Evolutionary conservation across 92 coral and sea anemone genomes (phyloP), one percentile per base, ranked within the genome.

Genomic region (Metridium senile): DNA sequence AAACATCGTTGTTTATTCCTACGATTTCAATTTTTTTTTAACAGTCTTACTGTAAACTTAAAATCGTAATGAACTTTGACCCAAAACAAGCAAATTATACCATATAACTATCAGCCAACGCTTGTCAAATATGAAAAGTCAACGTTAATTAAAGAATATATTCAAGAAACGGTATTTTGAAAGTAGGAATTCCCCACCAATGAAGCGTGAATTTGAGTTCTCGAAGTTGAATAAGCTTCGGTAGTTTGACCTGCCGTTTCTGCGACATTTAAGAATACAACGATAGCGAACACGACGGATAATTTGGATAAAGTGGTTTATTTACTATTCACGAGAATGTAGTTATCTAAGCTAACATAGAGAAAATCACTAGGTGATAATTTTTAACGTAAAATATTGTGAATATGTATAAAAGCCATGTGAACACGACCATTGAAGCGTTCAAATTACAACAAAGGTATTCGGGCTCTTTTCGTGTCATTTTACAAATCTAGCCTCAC

Each of bases 341-440:
- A 22, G 66, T 59, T 6, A 16, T 26, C 66, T 59, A 59, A 59
- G 30, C 29, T 22, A 59, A 54, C 61, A 54, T 54, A 54, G 61
- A n/a, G 61, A n/a, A 10, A 54, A 9, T 54, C 61, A 4, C 9
- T n/a, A n/a, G n/a, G n/a, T n/a, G n/a, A n/a, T n/a, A n/a, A n/a
- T n/a, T n/a, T n/a, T n/a, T n/a, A n/a, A n/a, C n/a, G n/a, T n/a
- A n/a, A n/a, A n/a, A n/a, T n/a, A n/a, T n/a, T n/a, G n/a, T n/a
- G n/a, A n/a, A n/a, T n/a, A n/a, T n/a, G n/a, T n/a, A n/a, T n/a
- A n/a, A n/a, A n/a, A n/a, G n/a, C n/a, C n/a, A n/a, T n/a, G 23
- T 9, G 61, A 54, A 54, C 26, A 17, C 26, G n/a, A 17, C 23
- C 2, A 54, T 4, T 17, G 26, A 54, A 54, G 6, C 61, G 13